Base-by-base conservation (phyloP, 2,888 invertebrate genomes). In the Epistrophe grossulariae region DNA sequence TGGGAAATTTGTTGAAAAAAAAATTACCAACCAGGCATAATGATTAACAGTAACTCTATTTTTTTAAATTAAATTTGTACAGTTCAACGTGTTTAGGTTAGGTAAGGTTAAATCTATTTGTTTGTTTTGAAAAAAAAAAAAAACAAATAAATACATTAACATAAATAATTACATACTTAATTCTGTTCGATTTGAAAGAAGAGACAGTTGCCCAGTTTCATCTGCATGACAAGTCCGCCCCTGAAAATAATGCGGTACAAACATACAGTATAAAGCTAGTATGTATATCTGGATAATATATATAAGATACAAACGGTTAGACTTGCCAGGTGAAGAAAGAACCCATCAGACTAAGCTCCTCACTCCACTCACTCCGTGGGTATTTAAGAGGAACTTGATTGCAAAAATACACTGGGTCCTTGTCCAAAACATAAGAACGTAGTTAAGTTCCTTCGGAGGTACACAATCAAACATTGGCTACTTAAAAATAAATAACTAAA, bases 401-500 rank as follows among this genome's bases (percentile, higher is more conserved):
- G 77, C 68, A 71, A 31, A 50, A 35, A 76, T 59, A 71, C 38
- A 8, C 43, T 24, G 43, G 17, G 38, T 60, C 57, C 52, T 17
- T 64, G 31, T 45, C 40, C 45, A n/a, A 57, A 59, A 79, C 50
- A 64, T 74, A 52, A 76, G 38, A 45, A 76, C 62, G 52, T 43
- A 68, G 77, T 77, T 60, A 50, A 15, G 35, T 68, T 38, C 68
- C 72, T 73, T 45, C 31, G 78, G 9, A 55, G 48, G 48, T 62
- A 85, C 66, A 84, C 80, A 85, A 73, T 81, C 81, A 73, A 68
- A 77, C 82, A 76, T 72, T 87, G 70, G 85, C 85, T 87, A 87
- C 85, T 82, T 87, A 87, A 82, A 87, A 87, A 87, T 87, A 82
- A 82, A 87, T 82, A 82, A 87, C 82, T 40, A 85, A 85, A 82